Evolutionary conservation across 1,140 invertebrate genomes (phyloP).

Genomic region (Diprion similis): DNA sequence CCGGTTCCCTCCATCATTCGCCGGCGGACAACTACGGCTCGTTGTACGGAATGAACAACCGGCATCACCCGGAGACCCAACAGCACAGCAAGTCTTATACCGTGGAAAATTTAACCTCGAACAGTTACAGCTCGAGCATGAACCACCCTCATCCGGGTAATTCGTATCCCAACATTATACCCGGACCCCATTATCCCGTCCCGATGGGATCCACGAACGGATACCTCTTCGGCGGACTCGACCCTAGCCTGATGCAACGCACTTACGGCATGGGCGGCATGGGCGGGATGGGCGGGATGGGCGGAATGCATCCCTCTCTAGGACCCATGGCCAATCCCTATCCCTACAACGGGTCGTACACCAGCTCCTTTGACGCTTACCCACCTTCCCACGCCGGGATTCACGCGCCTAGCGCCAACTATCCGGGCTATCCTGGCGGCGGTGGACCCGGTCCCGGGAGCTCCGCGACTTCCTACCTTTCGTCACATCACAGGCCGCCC

Average conservation of each 20-base stretch:
- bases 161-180: slow-evolving; percentile 53
- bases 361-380: slow-evolving; percentile 58
- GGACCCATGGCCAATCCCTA: slow-evolving; percentile 57
- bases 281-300: slow-evolving; percentile 43
- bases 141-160: slow-evolving; percentile 48
- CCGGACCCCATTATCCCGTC: slow-evolving; percentile 56
- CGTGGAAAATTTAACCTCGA: slow-evolving; percentile 58
- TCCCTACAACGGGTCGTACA: slow-evolving; percentile 55
- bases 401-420: slow-evolving; percentile 55
- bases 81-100: slow-evolving; percentile 59
- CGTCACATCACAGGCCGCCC: slow-evolving; percentile 55
- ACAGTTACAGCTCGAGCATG: slow-evolving; percentile 56
- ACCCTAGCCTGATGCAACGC: slow-evolving; percentile 57
- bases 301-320: slow-evolving; percentile 54
- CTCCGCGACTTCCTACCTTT: slow-evolving; percentile 55
- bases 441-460: slow-evolving; percentile 44
- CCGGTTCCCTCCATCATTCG: slow-evolving; percentile 46
- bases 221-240: slow-evolving; percentile 55
- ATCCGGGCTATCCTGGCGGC: slow-evolving; percentile 38
- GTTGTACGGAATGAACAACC: slow-evolving; percentile 46
- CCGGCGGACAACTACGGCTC: slow-evolving; percentile 52
- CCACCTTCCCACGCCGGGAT: slow-evolving; percentile 51
- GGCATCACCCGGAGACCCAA: slow-evolving; percentile 45
- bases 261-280: slow-evolving; percentile 53
- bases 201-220: slow-evolving; percentile 54